Base-by-base conservation (phyloP, 2,797 vertebrate species). In the Platyrinchus mystaceus region DNA sequence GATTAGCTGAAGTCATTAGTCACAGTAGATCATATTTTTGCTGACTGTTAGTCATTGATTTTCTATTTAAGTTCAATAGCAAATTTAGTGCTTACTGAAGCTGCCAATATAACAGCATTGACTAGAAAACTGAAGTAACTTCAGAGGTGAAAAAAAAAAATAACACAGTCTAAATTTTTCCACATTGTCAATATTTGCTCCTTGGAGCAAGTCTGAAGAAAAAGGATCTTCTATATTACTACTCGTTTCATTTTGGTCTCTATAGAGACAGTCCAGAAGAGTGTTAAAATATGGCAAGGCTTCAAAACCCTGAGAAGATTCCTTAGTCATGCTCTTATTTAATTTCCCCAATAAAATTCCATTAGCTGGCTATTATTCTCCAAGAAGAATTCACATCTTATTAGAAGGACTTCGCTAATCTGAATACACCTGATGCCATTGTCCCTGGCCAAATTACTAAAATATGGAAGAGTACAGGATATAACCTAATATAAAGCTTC, bases 231-330 rank as follows among this genome's bases (percentile, higher is more conserved):
- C 27, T 75, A 1, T 41, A 47, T 55, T 75, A 12, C 76, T 80
- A 68, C 26, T 85, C 18, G 62, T 78, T 77, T 79, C 64, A 60
- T 24, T 74, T 73, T 41, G 30, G 34, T 77, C 22, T 90, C 78
- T 89, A 11, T 34, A 87, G 50, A 83, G 41, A 84, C 49, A 86
- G 53, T 18, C n/a, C 37, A 62, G 34, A 81, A 88, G 60, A 60
- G 18, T 81, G 46, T 14, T 83, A 69, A 84, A 93, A 43, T 74
- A 83, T 52, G 43, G 27, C 73, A 93, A 43, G 28, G 32, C 87
- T 89, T 91, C 84, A 94, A 87, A 91, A 78, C 49, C 30, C 28
- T 60, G 71, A 64, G 81, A 94, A 77, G 30, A 81, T 68, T 94
- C 53, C 66, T 94, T 86, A 94, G 73, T 90, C 89, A 71, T 74